Evolutionary conservation across 2,888 invertebrate genomes (phyloP).

Genomic region (Muschampia plurimacula): DNA sequence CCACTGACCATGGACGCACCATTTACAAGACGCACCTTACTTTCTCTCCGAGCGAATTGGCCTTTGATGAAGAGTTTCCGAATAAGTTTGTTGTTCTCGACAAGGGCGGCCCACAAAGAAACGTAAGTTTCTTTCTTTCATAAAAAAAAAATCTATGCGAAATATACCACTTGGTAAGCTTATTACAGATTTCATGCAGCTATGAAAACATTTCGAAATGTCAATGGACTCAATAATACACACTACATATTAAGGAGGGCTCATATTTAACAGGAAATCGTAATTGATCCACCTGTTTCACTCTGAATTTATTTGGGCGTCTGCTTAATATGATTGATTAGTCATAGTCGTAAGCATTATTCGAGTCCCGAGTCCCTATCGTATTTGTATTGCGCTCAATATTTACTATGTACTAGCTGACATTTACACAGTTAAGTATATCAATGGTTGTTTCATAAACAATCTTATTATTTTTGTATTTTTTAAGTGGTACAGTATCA

Average conservation of each 20-base stretch:
- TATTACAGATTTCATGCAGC: too few species aligned
- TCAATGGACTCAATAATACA: background rate
- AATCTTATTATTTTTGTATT: too few species aligned
- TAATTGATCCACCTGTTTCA: conserved; percentile 5
- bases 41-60: conserved; percentile 92
- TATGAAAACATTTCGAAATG: background rate
- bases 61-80: conserved; percentile 90
- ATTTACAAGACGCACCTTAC: conserved; percentile 87
- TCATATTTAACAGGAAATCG: background rate
- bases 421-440: too few species aligned
- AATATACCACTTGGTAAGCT: background rate
- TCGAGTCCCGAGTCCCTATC: background rate
- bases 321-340: background rate
- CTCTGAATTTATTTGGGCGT: background rate
- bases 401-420: background rate
- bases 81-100: conserved; percentile 91
- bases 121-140: conserved; percentile 51
- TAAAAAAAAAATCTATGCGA: background rate
- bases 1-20: conserved; percentile 89
- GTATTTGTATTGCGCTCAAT: background rate
- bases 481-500: too few species aligned
- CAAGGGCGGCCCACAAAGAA: conserved; percentile 87
- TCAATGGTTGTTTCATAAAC: too few species aligned
- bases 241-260: background rate
- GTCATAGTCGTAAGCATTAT: background rate